Evolutionary conservation across 2,888 invertebrate genomes (phyloP).

Genomic region (Lasioglossum malachurum): DNA sequence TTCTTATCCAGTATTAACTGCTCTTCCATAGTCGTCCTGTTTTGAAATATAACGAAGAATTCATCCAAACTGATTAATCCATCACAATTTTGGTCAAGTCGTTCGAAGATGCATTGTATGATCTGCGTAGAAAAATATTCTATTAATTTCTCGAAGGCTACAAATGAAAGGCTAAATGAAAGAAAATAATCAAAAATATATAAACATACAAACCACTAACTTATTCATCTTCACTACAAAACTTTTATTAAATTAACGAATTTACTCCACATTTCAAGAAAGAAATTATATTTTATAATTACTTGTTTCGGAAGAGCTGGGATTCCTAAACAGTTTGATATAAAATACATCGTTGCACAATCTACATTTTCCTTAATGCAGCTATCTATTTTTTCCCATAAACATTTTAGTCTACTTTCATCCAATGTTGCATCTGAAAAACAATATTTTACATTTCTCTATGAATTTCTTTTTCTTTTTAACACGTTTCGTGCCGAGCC

Average conservation of each 20-base stretch:
- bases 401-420: constrained; percentile 58
- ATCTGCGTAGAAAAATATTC: constrained; percentile 80
- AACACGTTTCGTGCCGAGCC: too few relatives aligned
- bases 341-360: constrained; percentile 87
- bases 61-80: constrained; percentile 89
- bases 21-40: constrained; percentile 79
- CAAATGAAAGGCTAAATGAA: background rate
- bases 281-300: constrained; percentile 30
- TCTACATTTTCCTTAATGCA: constrained; percentile 85
- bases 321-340: constrained; percentile 89
- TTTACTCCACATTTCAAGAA: background rate
- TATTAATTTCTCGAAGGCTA: background rate
- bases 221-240: background rate
- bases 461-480: background rate
- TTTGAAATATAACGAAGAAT: constrained; percentile 88
- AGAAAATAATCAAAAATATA: background rate
- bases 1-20: constrained; percentile 74
- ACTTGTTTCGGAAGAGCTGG: constrained; percentile 89
- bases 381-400: constrained; percentile 64
- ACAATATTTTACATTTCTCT: background rate
- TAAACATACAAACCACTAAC: background rate
- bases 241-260: background rate
- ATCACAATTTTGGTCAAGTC: constrained; percentile 88
- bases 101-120: constrained; percentile 88
- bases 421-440: constrained; percentile 49